Conservation (phyloP, 2,113 vertebrate species). For the Bos indicus region DNA sequence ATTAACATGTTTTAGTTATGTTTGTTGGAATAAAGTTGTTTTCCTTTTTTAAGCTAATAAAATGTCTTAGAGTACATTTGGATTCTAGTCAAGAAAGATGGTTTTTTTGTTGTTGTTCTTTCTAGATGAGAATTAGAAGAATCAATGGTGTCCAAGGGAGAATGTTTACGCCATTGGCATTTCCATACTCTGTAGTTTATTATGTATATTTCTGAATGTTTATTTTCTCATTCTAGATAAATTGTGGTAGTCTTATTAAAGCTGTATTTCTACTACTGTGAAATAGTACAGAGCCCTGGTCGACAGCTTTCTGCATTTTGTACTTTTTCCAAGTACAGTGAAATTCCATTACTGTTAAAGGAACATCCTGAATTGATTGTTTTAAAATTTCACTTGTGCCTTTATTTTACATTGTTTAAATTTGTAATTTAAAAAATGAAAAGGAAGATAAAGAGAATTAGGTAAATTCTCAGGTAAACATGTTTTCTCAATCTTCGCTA, state of each 20-base stretch:
- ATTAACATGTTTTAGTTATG: neutral
- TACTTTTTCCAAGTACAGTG: conserved; percentile 34
- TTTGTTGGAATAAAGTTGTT: conserved; percentile 13
- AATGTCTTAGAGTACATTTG: neutral
- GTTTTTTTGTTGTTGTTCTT: neutral
- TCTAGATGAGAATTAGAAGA: conserved; percentile 4
- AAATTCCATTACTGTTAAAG: conserved; percentile 46
- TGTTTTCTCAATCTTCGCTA: neutral
- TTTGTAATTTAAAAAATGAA: conserved; percentile 16
- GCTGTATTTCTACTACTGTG: neutral
- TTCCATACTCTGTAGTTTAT: neutral
- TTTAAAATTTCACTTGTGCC: conserved; percentile 30
- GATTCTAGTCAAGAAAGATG: neutral
- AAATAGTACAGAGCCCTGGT: conserved; percentile 14
- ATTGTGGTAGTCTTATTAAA: conserved; percentile 44
- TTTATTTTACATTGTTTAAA: conserved; percentile 39
- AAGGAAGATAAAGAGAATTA: conserved; percentile 3
- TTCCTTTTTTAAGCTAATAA: conserved; percentile 23
- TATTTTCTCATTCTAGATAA: conserved; percentile 34
- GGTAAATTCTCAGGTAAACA: conserved; percentile 27
- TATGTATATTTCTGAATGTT: conserved; percentile 34
- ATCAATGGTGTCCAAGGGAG: neutral
- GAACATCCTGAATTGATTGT: neutral
- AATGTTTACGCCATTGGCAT: conserved; percentile 14
- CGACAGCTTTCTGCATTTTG: conserved; percentile 39